phyloP scores from a whole-genome alignment of 1,140 invertebrate genomes.

The Neomicropteryx cornuta region DNA sequence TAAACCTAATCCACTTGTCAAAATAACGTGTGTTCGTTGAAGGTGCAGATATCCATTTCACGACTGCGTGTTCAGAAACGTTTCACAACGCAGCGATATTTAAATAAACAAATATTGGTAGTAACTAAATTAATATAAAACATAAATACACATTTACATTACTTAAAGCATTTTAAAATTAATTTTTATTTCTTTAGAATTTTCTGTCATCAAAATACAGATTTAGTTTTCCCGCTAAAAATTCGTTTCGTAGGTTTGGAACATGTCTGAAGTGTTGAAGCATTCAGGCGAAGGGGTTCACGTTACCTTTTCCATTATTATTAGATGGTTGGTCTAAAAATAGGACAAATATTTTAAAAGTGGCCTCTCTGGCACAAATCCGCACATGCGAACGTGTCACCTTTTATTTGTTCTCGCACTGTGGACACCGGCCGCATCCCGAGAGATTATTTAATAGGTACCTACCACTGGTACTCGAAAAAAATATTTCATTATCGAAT shows the following conservation, averaged over 20 bases:
- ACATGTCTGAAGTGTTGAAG: conserved; percentile 15
- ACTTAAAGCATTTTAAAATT: conserved; percentile 28
- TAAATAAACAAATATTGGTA: no score
- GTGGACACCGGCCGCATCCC: neutral
- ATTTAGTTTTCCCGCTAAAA: conserved; percentile 6
- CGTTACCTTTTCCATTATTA: conserved; percentile 39
- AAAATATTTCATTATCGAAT: no score
- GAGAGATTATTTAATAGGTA: no score
- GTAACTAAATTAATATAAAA: conserved; percentile 10
- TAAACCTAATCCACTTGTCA: no score
- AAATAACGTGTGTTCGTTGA: no score
- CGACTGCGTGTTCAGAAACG: no score
- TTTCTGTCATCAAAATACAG: conserved; percentile 20
- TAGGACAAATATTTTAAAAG: conserved; percentile 40
- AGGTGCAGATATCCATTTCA: no score
- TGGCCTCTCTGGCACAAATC: no score
- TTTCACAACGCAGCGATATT: no score
- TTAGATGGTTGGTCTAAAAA: conserved; percentile 35
- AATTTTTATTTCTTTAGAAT: conserved; percentile 24
- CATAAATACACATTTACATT: conserved; percentile 34
- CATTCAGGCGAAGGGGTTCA: conserved; percentile 29
- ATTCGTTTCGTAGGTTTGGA: conserved; percentile 17
- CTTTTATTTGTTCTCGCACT: neutral
- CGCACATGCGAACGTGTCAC: conserved; percentile 2
- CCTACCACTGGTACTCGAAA: no score